Percentiles rank a stretch among this genome's conserved stretches.
Conservation (phyloP, 1,140 invertebrate species). For the Choristoneura fumiferana region DNA sequence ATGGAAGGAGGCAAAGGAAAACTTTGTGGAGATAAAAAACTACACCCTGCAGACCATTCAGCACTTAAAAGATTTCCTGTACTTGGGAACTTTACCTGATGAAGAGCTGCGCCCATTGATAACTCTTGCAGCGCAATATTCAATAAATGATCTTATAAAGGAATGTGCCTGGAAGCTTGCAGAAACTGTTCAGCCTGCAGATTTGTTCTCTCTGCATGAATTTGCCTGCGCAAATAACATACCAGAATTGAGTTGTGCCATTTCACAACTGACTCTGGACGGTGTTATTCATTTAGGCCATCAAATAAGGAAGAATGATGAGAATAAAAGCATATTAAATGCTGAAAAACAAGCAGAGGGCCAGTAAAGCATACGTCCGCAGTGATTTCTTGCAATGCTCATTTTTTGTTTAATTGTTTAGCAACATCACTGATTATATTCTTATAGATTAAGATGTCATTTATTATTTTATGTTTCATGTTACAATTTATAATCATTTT, state of each 20-base stretch:
- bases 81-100: constrained; percentile 33
- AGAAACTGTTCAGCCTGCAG: not conserved
- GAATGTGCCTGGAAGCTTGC: constrained; percentile 24
- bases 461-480: too few relatives aligned
- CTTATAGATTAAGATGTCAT: too few relatives aligned
- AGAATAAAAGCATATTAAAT: too few relatives aligned
- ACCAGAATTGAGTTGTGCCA: not conserved
- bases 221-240: not conserved
- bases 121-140: constrained; percentile 35
- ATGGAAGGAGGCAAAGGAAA: constrained; percentile 35
- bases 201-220: not conserved
- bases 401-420: too few relatives aligned
- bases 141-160: constrained; percentile 38
- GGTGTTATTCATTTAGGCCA: too few relatives aligned
- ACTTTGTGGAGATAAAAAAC: constrained; percentile 30
- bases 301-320: too few relatives aligned
- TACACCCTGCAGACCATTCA: constrained; percentile 31
- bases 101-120: constrained; percentile 33
- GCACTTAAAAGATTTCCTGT: constrained; percentile 38
- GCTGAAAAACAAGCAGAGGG: too few relatives aligned
- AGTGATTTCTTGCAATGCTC: too few relatives aligned
- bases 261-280: not conserved
- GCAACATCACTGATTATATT: too few relatives aligned
- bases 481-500: too few relatives aligned
- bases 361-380: too few relatives aligned